These are phyloP conservation scores for Belonocnema kinseyi DNA, from an alignment of 1,140 invertebrate species.

Conservation along the genomic window DNA sequence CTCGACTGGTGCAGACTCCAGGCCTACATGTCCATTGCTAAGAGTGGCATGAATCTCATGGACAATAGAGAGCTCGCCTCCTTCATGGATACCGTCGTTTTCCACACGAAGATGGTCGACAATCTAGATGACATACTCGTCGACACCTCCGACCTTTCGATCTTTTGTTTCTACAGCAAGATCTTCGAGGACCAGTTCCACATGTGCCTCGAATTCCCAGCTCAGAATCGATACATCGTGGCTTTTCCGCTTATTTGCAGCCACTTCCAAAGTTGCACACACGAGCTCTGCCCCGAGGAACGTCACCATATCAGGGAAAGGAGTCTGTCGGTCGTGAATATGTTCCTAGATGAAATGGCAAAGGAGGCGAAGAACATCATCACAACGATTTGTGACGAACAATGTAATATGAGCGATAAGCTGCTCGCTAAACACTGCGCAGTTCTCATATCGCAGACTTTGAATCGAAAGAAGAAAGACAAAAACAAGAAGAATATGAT, in stretches of 20 bases:
- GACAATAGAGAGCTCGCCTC: conserved; percentile 92
- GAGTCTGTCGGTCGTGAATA: conserved; percentile 97
- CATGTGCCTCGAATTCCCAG: conserved; percentile 98
- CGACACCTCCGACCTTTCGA: conserved; percentile 97
- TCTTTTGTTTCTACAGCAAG: conserved; percentile 98
- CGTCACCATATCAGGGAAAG: conserved; percentile 96
- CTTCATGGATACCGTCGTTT: conserved; percentile 96
- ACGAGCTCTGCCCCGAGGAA: conserved; percentile 99
- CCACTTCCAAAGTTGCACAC: conserved; percentile 98
- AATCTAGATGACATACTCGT: conserved; percentile 97
- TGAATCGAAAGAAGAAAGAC: conserved; percentile 94
- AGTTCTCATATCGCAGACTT: conserved; percentile 88
- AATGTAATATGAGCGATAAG: conserved; percentile 95
- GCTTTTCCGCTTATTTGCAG: conserved; percentile 98
- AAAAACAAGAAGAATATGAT: conserved; percentile 90
- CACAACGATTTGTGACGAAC: conserved; percentile 98
- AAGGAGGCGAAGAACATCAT: conserved; percentile 99
- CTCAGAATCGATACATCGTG: conserved; percentile 97
- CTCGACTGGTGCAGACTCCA: conserved; percentile 98
- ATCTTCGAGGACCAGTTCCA: conserved; percentile 99
- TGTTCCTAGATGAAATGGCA: conserved; percentile 98
- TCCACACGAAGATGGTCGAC: conserved; percentile 99
- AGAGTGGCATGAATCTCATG: conserved; percentile 88
- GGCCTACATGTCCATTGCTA: conserved; percentile 92
- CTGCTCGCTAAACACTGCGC: conserved; percentile 97